These are phyloP conservation scores for Aphidius gifuensis DNA, from an alignment of 1,140 invertebrate species.

Conservation along the genomic window DNA sequence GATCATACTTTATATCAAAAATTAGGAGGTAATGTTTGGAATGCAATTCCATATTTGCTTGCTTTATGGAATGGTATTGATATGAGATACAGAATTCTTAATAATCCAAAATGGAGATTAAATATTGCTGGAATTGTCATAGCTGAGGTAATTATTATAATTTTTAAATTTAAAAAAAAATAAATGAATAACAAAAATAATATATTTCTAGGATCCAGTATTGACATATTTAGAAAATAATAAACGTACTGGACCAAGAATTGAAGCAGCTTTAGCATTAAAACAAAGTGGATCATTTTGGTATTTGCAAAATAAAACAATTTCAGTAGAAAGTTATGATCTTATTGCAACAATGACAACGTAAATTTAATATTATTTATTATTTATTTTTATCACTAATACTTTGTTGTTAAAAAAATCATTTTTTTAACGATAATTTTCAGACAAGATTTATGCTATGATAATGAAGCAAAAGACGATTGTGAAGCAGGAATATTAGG, in stretches of 20 bases:
- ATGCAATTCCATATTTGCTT: slow-evolving; percentile 25
- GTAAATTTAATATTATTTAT: slow-evolving; percentile 14
- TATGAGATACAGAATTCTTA: slow-evolving; percentile 30
- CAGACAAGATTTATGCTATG: slow-evolving; percentile 5
- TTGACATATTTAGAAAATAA: slow-evolving; percentile 20
- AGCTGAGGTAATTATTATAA: slow-evolving; percentile 21
- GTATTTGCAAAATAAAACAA: slow-evolving; percentile 11
- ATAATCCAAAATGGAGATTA: slow-evolving; percentile 28
- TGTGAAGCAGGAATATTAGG: not conserved
- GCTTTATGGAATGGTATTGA: slow-evolving; percentile 34
- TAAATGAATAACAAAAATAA: not conserved
- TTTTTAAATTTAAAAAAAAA: not conserved
- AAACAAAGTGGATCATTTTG: slow-evolving; percentile 14
- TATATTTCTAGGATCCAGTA: slow-evolving; percentile 22
- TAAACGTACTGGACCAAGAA: not conserved
- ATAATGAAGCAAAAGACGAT: not conserved
- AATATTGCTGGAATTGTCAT: slow-evolving; percentile 34
- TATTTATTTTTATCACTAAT: not conserved
- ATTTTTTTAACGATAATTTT: not conserved
- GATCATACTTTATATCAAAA: slow-evolving; percentile 14
- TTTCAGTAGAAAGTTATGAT: slow-evolving; percentile 25
- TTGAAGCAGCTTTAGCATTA: not conserved
- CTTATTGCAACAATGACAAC: slow-evolving; percentile 27
- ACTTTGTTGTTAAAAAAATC: not conserved
- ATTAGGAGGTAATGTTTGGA: slow-evolving; percentile 18